Conservation (phyloP, 1,140 invertebrate species). For the Leguminivora glycinivorella region DNA sequence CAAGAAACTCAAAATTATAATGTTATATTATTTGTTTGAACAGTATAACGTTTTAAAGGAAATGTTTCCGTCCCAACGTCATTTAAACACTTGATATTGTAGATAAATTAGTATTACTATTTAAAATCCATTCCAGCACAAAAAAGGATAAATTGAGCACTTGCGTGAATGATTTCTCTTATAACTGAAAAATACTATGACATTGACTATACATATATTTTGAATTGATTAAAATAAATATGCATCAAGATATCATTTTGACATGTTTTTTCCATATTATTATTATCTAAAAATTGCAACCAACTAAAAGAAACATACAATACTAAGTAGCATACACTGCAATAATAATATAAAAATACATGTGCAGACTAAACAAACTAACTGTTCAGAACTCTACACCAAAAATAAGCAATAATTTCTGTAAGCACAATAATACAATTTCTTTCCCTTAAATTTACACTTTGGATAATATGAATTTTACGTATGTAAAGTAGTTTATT, state of each 20-base stretch:
- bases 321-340: too few relatives aligned
- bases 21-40: constrained; percentile 31
- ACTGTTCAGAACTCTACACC: neutral
- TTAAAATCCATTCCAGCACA: constrained; percentile 38
- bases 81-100: constrained; percentile 61
- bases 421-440: neutral
- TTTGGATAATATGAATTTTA: constrained; percentile 42
- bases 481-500: constrained; percentile 19
- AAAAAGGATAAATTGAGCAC: constrained; percentile 5
- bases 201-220: neutral
- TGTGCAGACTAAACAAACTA: neutral
- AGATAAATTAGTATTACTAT: constrained; percentile 39
- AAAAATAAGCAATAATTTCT: neutral
- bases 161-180: neutral
- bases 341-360: neutral
- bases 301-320: too few relatives aligned
- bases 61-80: constrained; percentile 75
- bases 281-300: too few relatives aligned
- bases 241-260: neutral
- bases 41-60: constrained; percentile 39
- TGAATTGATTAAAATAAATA: neutral
- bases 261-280: neutral
- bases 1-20: constrained; percentile 28
- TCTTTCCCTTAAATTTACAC: constrained; percentile 29
- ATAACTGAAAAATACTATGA: neutral